Conservation (phyloP, 2,113 vertebrate species). For the Brachirus orientalis region DNA sequence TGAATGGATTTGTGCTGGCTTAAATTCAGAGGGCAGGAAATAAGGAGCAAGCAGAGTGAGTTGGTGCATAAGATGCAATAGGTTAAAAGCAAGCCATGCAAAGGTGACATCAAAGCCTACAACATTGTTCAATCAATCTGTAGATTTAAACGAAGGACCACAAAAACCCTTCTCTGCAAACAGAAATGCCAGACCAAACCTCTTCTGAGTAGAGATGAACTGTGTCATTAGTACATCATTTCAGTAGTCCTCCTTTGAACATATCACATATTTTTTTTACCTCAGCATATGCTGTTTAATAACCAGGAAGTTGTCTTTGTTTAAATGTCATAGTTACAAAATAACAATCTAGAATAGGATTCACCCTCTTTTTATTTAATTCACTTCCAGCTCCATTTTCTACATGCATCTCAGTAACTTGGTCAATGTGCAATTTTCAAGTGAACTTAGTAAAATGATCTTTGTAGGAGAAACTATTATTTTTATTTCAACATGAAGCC, state of each 20-base stretch:
- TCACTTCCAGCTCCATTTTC: not conserved
- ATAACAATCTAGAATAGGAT: too few relatives aligned
- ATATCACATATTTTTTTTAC: too few relatives aligned
- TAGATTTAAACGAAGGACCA: slow-evolving; percentile 3
- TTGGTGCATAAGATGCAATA: slow-evolving; percentile 24
- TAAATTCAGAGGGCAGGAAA: slow-evolving; percentile 28
- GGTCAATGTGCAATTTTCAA: not conserved
- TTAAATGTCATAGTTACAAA: not conserved
- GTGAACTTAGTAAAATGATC: not conserved
- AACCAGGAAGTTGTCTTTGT: too few relatives aligned
- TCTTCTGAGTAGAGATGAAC: not conserved
- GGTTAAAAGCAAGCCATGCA: slow-evolving; percentile 28
- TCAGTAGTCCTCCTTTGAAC: not conserved
- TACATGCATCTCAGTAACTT: not conserved
- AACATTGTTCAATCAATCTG: slow-evolving; percentile 25
- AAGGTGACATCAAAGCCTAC: slow-evolving; percentile 39
- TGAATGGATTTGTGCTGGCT: slow-evolving; percentile 37
- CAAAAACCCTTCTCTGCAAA: slow-evolving; percentile 6
- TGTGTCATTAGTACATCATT: not conserved
- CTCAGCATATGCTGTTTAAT: too few relatives aligned
- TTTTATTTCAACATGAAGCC: slow-evolving; percentile 19
- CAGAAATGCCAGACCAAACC: slow-evolving; percentile 8
- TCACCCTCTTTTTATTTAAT: not conserved
- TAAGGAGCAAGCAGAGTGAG: slow-evolving; percentile 21
- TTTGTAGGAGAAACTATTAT: not conserved